Evolutionary conservation across 2,888 invertebrate species (phyloP).

Genomic region (Machimus atricapillus): DNA sequence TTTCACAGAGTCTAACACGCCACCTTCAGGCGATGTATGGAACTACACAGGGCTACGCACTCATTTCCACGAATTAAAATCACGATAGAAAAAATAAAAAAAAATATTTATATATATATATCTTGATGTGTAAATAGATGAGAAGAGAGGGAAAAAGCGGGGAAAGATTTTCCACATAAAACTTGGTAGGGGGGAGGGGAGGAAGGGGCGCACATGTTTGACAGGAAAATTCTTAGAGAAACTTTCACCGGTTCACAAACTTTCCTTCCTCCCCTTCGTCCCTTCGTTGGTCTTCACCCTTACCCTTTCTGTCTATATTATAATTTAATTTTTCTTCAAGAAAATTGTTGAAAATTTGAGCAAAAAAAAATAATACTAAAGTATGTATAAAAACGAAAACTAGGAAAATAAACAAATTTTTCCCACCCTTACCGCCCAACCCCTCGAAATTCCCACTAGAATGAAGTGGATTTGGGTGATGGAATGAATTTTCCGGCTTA

Average conservation of each 20-base stretch:
- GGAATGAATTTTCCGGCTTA: not conserved
- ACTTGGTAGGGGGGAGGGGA: too few species aligned
- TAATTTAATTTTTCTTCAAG: too few species aligned
- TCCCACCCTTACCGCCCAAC: too few species aligned
- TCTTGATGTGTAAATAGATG: not conserved
- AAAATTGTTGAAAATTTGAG: too few species aligned
- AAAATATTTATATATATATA: not conserved
- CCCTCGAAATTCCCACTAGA: too few species aligned
- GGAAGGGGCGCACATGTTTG: not conserved
- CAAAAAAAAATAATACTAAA: too few species aligned
- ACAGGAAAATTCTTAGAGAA: not conserved
- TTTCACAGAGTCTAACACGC: not conserved
- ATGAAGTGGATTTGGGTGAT: too few species aligned
- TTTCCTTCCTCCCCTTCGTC: not conserved
- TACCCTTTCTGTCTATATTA: too few species aligned
- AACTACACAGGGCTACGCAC: not conserved
- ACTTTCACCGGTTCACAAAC: not conserved
- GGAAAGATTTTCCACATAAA: not conserved
- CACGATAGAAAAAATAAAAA: not conserved
- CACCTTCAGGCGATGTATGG: not conserved
- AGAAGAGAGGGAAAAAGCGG: not conserved
- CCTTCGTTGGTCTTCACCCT: too few species aligned
- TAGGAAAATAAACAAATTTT: too few species aligned
- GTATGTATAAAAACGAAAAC: too few species aligned
- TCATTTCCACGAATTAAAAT: not conserved